Conservation (phyloP, 2,888 invertebrate genomes). For the Lamellibrachia columna region DNA sequence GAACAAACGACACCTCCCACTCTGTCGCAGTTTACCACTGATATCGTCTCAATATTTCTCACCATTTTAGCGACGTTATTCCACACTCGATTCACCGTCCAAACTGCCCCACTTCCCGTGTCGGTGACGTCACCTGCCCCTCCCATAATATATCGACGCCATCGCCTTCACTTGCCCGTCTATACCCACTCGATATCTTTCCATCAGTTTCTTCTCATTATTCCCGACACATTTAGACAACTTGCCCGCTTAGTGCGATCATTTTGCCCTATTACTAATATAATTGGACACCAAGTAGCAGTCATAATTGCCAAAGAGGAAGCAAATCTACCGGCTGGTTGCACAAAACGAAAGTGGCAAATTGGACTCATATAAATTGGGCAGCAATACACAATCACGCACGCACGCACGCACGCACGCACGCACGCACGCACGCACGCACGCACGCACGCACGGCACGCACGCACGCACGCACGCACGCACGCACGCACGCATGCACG, state of each 20-base stretch:
- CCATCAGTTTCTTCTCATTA: not conserved
- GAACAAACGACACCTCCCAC: too few relatives aligned
- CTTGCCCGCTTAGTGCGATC: not conserved
- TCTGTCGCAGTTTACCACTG: too few relatives aligned
- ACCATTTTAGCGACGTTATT: not conserved
- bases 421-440: too few relatives aligned
- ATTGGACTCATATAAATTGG: not conserved
- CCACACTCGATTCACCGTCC: not conserved
- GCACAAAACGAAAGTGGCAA: not conserved
- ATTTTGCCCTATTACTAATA: not conserved
- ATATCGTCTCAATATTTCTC: too few relatives aligned
- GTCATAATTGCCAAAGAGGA: not conserved
- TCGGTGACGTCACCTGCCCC: not conserved
- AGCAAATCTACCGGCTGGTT: not conserved
- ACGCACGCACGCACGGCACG: too few relatives aligned
- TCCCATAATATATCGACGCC: not conserved
- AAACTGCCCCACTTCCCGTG: not conserved
- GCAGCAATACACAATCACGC: not conserved
- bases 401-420: not conserved
- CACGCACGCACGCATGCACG: not conserved
- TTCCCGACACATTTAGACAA: conserved; percentile 9
- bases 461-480: not conserved
- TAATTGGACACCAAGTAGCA: not conserved
- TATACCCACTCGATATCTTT: not conserved
- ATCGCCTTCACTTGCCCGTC: not conserved